Percentiles rank a stretch among this genome's conserved stretches.
These are phyloP conservation scores for Leucoraja ocellata DNA, from an alignment of 2,797 vertebrate genomes.

Conservation along the genomic window DNA sequence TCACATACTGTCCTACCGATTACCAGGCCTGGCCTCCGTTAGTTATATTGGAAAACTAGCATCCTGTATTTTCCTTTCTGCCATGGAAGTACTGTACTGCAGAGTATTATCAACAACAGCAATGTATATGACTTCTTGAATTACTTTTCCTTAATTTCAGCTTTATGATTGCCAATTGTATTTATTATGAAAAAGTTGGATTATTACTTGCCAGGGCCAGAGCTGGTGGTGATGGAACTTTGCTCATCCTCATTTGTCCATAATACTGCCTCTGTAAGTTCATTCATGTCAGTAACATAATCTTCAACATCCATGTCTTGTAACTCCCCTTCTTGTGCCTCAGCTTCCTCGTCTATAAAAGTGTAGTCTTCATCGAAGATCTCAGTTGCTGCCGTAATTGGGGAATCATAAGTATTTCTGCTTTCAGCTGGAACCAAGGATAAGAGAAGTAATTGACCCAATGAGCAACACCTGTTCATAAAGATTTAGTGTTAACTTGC, in stretches of 20 bases:
- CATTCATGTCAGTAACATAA: conserved; percentile 40
- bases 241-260: conserved; percentile 17
- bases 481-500: not conserved
- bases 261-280: conserved; percentile 41
- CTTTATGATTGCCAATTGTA: not conserved
- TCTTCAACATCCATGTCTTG: not conserved
- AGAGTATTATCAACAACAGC: too few species aligned
- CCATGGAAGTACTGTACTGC: too few species aligned
- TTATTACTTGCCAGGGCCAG: conserved; percentile 44
- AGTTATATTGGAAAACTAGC: too few species aligned
- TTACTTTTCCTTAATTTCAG: not conserved
- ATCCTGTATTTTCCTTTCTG: too few species aligned
- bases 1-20: too few species aligned
- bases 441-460: not conserved
- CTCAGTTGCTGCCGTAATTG: not conserved
- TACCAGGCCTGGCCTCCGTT: too few species aligned
- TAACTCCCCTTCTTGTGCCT: conserved; percentile 40
- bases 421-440: not conserved
- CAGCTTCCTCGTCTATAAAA: conserved; percentile 43
- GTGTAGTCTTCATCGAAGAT: conserved; percentile 40
- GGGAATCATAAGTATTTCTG: not conserved
- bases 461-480: not conserved
- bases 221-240: conserved; percentile 35
- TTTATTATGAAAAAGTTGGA: conserved; percentile 26
- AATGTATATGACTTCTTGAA: not conserved